Base-by-base conservation (phyloP, 2,888 invertebrate genomes). In the Watsonalla cultraria region DNA sequence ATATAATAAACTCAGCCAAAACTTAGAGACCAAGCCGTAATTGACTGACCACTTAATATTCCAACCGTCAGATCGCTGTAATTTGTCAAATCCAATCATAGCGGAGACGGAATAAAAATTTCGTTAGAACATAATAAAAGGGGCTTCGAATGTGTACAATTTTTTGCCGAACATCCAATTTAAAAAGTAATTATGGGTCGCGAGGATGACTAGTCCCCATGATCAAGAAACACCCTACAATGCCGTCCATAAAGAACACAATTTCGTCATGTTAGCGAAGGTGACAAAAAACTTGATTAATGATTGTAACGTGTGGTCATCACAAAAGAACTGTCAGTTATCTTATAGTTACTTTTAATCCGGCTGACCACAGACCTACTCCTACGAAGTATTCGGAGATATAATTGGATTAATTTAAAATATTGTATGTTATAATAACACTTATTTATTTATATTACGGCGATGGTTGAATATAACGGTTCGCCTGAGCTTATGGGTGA, bases 241-340 rank as follows among this genome's bases (percentile, higher is more conserved):
- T 72, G 71, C 75, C 72, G 66, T 42, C 66, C 74, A 82, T 83
- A 84, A 85, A 83, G 84, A 86, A 83, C 75, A 84, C 83, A 81
- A 87, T 84, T 83, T 85, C 82, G 83, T 84, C 87, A 82, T 87
- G 84, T 86, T 87, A 84, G 78, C 79, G 77, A 72, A 70, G 65
- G 70, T 88, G 88, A 89, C 87, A 88, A 90, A 89, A 89, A 90
- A 87, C 65, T 51, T 89, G 90, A 90, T 90, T 89, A 84, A 90
- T 90, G 87, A 74, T 74, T 72, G 68, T 63, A 69, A 37, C 59
- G 61, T 58, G 66, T 74, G 74, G 69, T 74, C 76, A 76, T 74
- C 79, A 82, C 79, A 83, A 87, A 84, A 76, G 80, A 79, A 70
- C 72, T 84, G 84, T 80, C 82, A 76, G 81, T 75, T 68, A 68